Percentiles rank a stretch among this genome's conserved stretches.
phyloP scores from a whole-genome alignment of 1,140 invertebrate species.

The Diabrotica undecimpunctata region DNA sequence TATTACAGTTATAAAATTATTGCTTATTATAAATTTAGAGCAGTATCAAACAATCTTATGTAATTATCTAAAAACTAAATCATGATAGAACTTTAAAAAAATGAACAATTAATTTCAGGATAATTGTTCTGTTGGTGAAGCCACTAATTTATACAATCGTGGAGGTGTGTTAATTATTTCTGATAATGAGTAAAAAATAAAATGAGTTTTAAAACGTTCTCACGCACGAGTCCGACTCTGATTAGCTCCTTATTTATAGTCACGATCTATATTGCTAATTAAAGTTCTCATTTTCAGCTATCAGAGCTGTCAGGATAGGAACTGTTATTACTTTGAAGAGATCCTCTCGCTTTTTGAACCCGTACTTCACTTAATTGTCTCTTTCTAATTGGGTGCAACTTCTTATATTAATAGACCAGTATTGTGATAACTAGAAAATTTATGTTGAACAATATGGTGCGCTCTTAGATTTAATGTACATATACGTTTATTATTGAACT shows the following conservation, averaged over 20 bases:
- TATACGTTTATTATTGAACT: too few species aligned
- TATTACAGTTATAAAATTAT: too few species aligned
- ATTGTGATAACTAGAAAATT: too few species aligned
- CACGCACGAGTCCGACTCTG: neutral
- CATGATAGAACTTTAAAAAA: too few species aligned
- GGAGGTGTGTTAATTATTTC: neutral
- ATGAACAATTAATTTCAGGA: too few species aligned
- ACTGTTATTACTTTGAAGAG: constrained; percentile 30
- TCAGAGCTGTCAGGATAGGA: constrained; percentile 38
- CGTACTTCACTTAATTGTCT: constrained; percentile 16
- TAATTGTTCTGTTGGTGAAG: too few species aligned
- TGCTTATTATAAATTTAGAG: too few species aligned
- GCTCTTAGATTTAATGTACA: too few species aligned
- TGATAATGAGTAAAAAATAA: neutral
- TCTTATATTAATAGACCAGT: neutral
- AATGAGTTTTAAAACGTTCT: neutral
- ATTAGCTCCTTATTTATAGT: constrained; percentile 47
- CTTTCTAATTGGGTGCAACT: constrained; percentile 11
- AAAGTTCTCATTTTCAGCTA: constrained; percentile 47
- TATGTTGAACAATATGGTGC: too few species aligned
- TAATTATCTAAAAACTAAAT: too few species aligned
- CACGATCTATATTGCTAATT: constrained; percentile 50
- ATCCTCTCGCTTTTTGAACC: constrained; percentile 23
- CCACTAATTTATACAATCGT: too few species aligned
- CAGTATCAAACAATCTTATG: too few species aligned